Percentiles rank a stretch among this genome's conserved stretches.
phyloP scores from a whole-genome alignment of 2,888 invertebrate species.

The Allophyes oxyacanthae region DNA sequence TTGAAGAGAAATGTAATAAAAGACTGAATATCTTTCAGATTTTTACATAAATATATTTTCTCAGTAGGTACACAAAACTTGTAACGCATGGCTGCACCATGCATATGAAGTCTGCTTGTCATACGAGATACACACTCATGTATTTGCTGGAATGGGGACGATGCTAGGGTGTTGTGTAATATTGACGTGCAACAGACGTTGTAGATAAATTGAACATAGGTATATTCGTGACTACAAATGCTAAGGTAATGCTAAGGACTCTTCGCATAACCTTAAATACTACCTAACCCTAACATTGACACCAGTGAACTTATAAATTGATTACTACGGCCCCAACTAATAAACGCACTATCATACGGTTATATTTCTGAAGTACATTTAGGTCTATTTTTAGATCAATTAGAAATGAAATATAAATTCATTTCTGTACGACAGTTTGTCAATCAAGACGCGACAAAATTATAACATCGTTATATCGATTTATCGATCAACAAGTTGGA shows the following conservation, averaged over 20 bases:
- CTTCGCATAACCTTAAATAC: slow-evolving; percentile 2
- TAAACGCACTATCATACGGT: slow-evolving; percentile 24
- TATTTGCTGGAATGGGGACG: slow-evolving; percentile 34
- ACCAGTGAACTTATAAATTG: slow-evolving; percentile 38
- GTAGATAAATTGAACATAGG: slow-evolving; percentile 12
- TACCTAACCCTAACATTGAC: slow-evolving; percentile 1
- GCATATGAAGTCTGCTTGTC: slow-evolving; percentile 32
- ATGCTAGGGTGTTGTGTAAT: slow-evolving; percentile 17
- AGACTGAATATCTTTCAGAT: slow-evolving; percentile 13
- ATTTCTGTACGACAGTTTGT: slow-evolving; percentile 11
- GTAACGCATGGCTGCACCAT: slow-evolving; percentile 38
- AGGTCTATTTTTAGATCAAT: slow-evolving; percentile 27
- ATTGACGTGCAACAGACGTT: slow-evolving; percentile 17
- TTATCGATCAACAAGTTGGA: slow-evolving; percentile 24
- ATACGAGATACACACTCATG: slow-evolving; percentile 7
- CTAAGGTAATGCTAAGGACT: too few relatives aligned
- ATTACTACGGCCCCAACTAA: slow-evolving; percentile 24
- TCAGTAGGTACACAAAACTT: slow-evolving; percentile 19
- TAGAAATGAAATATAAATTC: slow-evolving; percentile 10
- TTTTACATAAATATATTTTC: slow-evolving; percentile 28
- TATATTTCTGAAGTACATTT: slow-evolving; percentile 9
- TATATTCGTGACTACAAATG: too few relatives aligned
- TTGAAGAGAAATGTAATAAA: slow-evolving; percentile 24
- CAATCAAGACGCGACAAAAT: slow-evolving; percentile 34
- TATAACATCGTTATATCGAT: slow-evolving; percentile 6